These are phyloP conservation scores for Nineta flava DNA, from an alignment of 2,888 invertebrate species.

Conservation along the genomic window DNA sequence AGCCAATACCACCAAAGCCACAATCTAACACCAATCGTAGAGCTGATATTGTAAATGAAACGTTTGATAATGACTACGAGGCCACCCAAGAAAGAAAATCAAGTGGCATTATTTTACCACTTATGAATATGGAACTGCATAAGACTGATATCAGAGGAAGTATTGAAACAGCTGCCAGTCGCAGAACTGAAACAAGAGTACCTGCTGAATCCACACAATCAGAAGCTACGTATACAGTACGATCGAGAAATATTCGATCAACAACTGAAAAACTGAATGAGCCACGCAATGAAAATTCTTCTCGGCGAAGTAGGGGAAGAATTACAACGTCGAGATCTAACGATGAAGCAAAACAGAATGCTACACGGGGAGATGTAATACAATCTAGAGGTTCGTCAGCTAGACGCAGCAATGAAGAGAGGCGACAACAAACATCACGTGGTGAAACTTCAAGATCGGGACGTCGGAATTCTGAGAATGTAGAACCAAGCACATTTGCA, in stretches of 20 bases:
- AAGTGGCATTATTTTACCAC: not conserved
- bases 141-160: not conserved
- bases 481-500: too few relatives aligned
- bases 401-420: too few relatives aligned
- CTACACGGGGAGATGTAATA: too few relatives aligned
- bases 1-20: slow-evolving; percentile 9
- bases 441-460: too few relatives aligned
- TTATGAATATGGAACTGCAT: slow-evolving; percentile 5
- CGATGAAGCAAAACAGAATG: too few relatives aligned
- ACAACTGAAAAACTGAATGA: not conserved
- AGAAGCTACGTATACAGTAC: not conserved
- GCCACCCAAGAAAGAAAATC: not conserved
- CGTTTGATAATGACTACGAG: not conserved
- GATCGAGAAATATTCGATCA: not conserved
- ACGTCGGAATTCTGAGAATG: too few relatives aligned
- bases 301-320: too few relatives aligned
- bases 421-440: too few relatives aligned
- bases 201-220: slow-evolving; percentile 5
- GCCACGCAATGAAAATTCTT: too few relatives aligned
- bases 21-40: slow-evolving; percentile 6
- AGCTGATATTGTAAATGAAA: not conserved
- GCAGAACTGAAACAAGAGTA: slow-evolving; percentile 8
- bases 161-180: slow-evolving; percentile 6
- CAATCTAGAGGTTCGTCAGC: too few relatives aligned
- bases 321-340: too few relatives aligned